Evolutionary conservation across 2,797 vertebrate genomes (phyloP).

Genomic region (Arrhamphus sclerolepis): DNA sequence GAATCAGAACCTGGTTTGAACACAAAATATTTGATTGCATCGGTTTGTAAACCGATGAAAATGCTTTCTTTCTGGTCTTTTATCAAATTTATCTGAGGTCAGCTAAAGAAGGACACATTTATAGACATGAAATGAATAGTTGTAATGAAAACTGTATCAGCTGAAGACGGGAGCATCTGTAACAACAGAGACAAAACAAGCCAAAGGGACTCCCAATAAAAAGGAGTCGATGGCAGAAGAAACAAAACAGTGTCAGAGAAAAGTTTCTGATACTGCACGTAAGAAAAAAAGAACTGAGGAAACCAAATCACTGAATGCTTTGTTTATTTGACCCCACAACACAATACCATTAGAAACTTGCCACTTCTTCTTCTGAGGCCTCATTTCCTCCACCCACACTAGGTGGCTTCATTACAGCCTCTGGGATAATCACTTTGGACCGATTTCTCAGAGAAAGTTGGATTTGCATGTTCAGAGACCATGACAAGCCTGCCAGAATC

Average conservation of each 20-base stretch:
- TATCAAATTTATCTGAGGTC: too few species aligned
- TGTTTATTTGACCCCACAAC: conserved; percentile 31
- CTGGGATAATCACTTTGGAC: conserved; percentile 54
- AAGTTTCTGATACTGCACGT: not conserved
- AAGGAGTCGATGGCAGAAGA: not conserved
- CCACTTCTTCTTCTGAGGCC: conserved; percentile 28
- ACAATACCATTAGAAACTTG: conserved; percentile 36
- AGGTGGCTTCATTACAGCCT: conserved; percentile 51
- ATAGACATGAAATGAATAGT: too few species aligned
- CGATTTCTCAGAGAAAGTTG: conserved; percentile 37
- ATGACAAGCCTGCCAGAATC: conserved; percentile 43
- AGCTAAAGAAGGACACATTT: too few species aligned
- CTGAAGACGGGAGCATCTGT: not conserved
- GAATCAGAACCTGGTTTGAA: not conserved
- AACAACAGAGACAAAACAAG: not conserved
- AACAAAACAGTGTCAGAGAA: not conserved
- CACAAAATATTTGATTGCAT: too few species aligned
- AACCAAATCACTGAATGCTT: conserved; percentile 7
- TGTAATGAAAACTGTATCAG: not conserved
- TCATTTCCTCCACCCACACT: conserved; percentile 50
- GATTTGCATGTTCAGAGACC: conserved; percentile 51
- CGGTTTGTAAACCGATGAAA: too few species aligned
- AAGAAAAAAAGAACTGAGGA: conserved; percentile 2
- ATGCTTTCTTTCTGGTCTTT: too few species aligned
- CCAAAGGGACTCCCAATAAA: not conserved